A percentile compares a stretch with the other conserved stretches of the same genome.
Conservation (phyloP, 2,797 vertebrate genomes). For the Lepus oiostolus region DNA sequence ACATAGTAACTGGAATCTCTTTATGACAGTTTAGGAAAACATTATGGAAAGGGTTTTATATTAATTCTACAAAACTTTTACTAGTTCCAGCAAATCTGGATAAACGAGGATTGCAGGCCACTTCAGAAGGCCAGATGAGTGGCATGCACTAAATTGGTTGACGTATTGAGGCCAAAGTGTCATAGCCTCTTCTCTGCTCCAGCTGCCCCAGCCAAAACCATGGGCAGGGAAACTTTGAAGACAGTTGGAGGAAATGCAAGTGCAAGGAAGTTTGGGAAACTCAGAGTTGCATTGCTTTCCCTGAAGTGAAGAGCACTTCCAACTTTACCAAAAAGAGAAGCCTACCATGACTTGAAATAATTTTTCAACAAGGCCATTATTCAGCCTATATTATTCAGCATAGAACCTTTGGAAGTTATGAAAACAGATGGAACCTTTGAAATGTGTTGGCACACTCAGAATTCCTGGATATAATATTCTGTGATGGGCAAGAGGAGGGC, state of each 20-base stretch:
- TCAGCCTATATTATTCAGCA: background rate
- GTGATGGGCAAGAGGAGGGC: background rate
- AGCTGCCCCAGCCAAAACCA: background rate
- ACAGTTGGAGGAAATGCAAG: constrained; percentile 46
- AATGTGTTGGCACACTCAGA: background rate
- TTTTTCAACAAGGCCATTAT: background rate
- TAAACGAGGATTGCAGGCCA: constrained; percentile 62
- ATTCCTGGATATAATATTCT: background rate
- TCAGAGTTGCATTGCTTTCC: background rate
- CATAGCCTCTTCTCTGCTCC: background rate
- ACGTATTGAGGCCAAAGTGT: constrained; percentile 44
- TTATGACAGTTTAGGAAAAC: constrained; percentile 76
- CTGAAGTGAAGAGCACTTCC: constrained; percentile 8
- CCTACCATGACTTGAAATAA: background rate
- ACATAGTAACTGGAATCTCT: constrained; percentile 74
- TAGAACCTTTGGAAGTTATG: constrained; percentile 15
- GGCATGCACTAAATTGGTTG: background rate
- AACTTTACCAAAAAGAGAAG: background rate
- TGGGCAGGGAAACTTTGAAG: background rate
- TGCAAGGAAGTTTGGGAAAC: background rate
- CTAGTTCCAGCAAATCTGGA: constrained; percentile 78
- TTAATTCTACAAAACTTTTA: constrained; percentile 77
- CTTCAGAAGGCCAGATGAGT: constrained; percentile 60
- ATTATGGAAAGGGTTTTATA: constrained; percentile 69
- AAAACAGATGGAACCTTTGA: constrained; percentile 27